phyloP scores from a whole-genome alignment of 2,797 vertebrate species.

The Anabas testudineus region DNA sequence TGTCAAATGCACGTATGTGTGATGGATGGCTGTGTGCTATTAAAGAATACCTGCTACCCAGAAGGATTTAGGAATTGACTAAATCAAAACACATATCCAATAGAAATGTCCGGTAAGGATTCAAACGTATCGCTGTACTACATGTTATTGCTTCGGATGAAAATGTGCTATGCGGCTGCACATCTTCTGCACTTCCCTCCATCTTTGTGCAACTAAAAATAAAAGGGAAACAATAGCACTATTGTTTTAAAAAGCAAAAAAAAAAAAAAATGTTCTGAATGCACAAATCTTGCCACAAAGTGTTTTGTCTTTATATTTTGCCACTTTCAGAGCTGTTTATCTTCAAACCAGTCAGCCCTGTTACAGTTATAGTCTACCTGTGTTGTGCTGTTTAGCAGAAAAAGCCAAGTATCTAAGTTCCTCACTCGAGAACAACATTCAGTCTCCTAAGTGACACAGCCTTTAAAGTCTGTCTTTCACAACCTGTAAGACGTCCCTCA shows the following conservation, averaged over 20 bases:
- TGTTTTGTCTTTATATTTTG: accelerated
- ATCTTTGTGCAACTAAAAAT: constrained; percentile 18
- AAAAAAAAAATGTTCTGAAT: constrained; percentile 9
- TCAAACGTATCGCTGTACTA: neutral
- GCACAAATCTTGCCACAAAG: neutral
- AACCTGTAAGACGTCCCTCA: constrained; percentile 36
- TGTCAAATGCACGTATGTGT: neutral
- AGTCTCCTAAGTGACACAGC: constrained; percentile 19
- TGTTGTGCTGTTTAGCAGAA: constrained; percentile 2
- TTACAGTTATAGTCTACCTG: neutral
- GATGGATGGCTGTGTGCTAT: too few relatives aligned
- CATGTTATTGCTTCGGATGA: neutral
- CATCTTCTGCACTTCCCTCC: neutral
- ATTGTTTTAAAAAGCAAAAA: constrained; percentile 5
- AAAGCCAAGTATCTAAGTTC: constrained; percentile 5
- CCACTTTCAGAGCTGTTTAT: neutral
- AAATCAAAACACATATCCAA: neutral
- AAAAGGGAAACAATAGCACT: neutral
- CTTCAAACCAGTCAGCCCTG: neutral
- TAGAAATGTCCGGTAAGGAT: neutral
- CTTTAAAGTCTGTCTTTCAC: constrained; percentile 41
- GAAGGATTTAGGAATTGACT: neutral
- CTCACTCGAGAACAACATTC: constrained; percentile 15
- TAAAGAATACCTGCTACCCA: too few relatives aligned
- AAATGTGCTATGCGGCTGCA: neutral